Evolutionary conservation across 2,797 vertebrate species (phyloP).

Genomic region (Selene dorsalis): DNA sequence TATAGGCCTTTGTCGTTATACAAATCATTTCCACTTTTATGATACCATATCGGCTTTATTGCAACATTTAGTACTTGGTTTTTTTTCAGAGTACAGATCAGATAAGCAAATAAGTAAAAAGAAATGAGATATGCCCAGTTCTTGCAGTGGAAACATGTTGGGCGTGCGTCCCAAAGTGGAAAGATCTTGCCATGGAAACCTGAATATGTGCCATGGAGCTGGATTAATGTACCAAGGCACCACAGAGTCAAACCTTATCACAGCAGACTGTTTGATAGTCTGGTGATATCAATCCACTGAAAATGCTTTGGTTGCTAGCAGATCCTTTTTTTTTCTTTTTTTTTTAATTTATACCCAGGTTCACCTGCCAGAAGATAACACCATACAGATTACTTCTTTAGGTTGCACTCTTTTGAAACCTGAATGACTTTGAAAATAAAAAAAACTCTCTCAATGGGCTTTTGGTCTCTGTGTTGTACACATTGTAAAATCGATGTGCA

Average conservation of each 20-base stretch:
- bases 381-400: slow-evolving; percentile 3
- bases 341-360: not conserved
- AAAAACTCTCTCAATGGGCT: not conserved
- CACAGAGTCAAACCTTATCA: slow-evolving; percentile 71
- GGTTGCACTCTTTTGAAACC: not conserved
- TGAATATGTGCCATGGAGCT: slow-evolving; percentile 65
- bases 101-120: slow-evolving; percentile 35
- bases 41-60: slow-evolving; percentile 11
- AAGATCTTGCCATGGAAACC: slow-evolving; percentile 73
- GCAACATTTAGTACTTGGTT: not conserved
- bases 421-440: not conserved
- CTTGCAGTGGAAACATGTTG: slow-evolving; percentile 51
- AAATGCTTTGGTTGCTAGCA: slow-evolving; percentile 41
- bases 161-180: slow-evolving; percentile 57
- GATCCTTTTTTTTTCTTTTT: not conserved
- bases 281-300: slow-evolving; percentile 34
- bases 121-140: not conserved
- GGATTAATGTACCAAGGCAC: slow-evolving; percentile 66
- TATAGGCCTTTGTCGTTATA: not conserved
- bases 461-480: not conserved
- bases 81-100: slow-evolving; percentile 4
- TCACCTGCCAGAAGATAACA: not conserved
- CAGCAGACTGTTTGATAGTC: slow-evolving; percentile 54
- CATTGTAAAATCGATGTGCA: not conserved
- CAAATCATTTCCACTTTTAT: slow-evolving; percentile 20